Evolutionary conservation across 2,113 vertebrate genomes (phyloP).

Genomic region (Nycticebus coucang): DNA sequence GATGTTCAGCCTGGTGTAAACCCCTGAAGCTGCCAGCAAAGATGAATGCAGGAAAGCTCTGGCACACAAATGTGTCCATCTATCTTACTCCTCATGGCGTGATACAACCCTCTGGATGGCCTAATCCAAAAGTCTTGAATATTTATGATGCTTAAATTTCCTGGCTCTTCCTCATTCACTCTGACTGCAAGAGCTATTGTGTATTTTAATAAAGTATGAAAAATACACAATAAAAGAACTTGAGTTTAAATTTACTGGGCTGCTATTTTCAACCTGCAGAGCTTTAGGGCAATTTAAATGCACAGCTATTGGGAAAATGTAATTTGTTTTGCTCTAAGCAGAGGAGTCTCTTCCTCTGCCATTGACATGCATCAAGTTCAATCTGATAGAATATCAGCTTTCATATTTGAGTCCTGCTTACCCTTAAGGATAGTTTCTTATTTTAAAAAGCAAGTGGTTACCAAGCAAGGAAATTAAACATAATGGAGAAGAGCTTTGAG

Average conservation of each 20-base stretch:
- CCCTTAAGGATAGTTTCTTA: background rate
- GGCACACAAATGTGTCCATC: background rate
- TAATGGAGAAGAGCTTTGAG: background rate
- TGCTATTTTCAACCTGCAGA: background rate
- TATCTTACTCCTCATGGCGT: background rate
- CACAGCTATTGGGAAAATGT: background rate
- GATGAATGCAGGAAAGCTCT: background rate
- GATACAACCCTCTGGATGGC: slow-evolving; percentile 50
- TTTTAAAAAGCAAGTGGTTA: background rate
- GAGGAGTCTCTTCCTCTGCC: background rate
- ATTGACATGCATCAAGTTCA: background rate
- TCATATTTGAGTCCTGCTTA: background rate
- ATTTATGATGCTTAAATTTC: slow-evolving; percentile 59
- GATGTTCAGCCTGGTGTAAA: slow-evolving; percentile 19
- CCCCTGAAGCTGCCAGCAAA: slow-evolving; percentile 36
- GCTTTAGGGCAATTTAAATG: slow-evolving; percentile 45
- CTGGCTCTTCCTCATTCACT: slow-evolving; percentile 30
- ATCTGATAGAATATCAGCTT: background rate
- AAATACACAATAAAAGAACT: slow-evolving; percentile 38
- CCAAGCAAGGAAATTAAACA: background rate
- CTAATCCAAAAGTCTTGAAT: slow-evolving; percentile 53
- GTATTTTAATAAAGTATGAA: slow-evolving; percentile 61
- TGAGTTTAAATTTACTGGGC: slow-evolving; percentile 52
- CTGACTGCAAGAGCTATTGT: slow-evolving; percentile 49
- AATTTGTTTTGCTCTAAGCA: slow-evolving; percentile 43